Evolutionary conservation across 2,113 vertebrate species (phyloP).

Genomic region (Paramisgurnus dabryanus): DNA sequence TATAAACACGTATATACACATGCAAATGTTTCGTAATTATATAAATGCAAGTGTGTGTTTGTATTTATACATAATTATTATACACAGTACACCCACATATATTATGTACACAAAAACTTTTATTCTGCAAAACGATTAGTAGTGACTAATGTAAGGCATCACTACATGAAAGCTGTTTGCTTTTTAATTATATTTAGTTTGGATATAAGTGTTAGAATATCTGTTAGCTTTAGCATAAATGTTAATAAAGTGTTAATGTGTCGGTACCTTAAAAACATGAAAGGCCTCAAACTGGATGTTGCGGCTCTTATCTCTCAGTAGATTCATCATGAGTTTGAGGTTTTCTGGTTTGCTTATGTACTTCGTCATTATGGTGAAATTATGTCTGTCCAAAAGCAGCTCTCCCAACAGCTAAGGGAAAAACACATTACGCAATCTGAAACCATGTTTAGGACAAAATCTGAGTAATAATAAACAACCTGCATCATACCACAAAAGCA

Average conservation of each 20-base stretch:
- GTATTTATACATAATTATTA: too few species aligned
- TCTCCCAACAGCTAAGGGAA: slow-evolving; percentile 86
- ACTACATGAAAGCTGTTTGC: too few species aligned
- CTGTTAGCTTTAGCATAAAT: too few species aligned
- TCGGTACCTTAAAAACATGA: slow-evolving; percentile 92
- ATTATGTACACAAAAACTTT: too few species aligned
- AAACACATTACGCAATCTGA: background rate
- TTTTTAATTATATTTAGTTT: too few species aligned
- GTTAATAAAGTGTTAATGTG: background rate
- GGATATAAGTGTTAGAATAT: too few species aligned
- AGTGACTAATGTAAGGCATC: too few species aligned
- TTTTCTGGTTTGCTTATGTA: slow-evolving; percentile 98
- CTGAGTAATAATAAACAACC: background rate
- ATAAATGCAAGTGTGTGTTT: too few species aligned
- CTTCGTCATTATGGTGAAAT: slow-evolving; percentile 94
- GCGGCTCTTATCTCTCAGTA: slow-evolving; percentile 93
- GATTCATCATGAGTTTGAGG: slow-evolving; percentile 97
- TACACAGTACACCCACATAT: too few species aligned
- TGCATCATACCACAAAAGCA: background rate
- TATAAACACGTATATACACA: too few species aligned
- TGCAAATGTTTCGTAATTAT: too few species aligned
- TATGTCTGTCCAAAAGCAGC: slow-evolving; percentile 92
- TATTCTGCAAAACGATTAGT: too few species aligned
- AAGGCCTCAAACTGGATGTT: slow-evolving; percentile 99
- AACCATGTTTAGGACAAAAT: background rate